Conservation (phyloP, 2,888 invertebrate genomes). For the Yponomeuta sedellus region DNA sequence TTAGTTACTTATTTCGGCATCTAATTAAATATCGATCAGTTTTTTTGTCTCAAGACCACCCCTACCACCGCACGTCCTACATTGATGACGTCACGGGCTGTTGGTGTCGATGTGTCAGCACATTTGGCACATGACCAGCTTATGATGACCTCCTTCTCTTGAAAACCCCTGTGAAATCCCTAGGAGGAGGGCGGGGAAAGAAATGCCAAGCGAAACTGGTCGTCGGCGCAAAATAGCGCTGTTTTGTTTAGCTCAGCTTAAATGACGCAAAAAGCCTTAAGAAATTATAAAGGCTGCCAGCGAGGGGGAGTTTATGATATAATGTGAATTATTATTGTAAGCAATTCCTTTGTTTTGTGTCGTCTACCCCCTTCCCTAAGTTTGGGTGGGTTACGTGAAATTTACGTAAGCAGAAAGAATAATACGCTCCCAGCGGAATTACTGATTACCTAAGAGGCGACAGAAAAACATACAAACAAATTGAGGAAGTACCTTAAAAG, state of each 20-base stretch:
- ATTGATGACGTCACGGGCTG: conserved; percentile 29
- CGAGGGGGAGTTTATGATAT: conserved; percentile 6
- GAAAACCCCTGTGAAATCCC: conserved; percentile 15
- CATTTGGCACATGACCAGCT: conserved; percentile 26
- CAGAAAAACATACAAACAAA: too few species aligned
- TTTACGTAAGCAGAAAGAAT: too few species aligned
- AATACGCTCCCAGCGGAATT: too few species aligned
- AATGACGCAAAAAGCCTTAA: conserved; percentile 36
- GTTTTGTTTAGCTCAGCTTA: conserved; percentile 46
- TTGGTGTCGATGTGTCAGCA: conserved; percentile 32
- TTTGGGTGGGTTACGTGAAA: background rate
- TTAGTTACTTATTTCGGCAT: background rate
- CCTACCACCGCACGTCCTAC: conserved; percentile 15
- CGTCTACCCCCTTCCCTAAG: background rate
- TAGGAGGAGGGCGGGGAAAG: conserved; percentile 20
- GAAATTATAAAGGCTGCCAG: conserved; percentile 15
- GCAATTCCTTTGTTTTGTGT: background rate
- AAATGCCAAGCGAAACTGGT: conserved; percentile 34
- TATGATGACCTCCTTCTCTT: conserved; percentile 22
- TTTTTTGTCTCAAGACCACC: conserved; percentile 10
- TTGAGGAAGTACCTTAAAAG: too few species aligned
- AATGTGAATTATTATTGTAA: conserved; percentile 11
- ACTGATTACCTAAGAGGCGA: too few species aligned
- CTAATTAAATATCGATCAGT: background rate
- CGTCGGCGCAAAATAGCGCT: conserved; percentile 22